Conservation (phyloP, 1,140 invertebrate species). For the Saccostrea glomerata region DNA sequence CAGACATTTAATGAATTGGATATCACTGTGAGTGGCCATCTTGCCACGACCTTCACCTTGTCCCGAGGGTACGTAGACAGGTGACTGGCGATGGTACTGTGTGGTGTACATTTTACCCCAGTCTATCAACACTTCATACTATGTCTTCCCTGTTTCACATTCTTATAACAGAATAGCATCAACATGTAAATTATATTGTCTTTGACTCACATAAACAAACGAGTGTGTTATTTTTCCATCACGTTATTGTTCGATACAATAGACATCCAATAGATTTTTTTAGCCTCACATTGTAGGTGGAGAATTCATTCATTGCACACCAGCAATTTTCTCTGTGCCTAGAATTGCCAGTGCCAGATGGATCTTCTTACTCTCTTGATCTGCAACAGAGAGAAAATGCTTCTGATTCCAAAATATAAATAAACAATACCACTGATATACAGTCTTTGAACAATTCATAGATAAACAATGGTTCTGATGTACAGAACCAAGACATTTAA, state of each 20-base stretch:
- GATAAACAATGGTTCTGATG: background rate
- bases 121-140: constrained; percentile 11
- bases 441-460: background rate
- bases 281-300: background rate
- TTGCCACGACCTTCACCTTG: constrained; percentile 18
- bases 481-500: background rate
- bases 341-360: background rate
- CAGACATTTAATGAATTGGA: constrained; percentile 64
- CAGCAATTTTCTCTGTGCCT: background rate
- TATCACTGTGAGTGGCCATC: constrained; percentile 54
- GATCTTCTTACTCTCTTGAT: constrained; percentile 9
- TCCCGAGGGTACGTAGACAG: background rate
- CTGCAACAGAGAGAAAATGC: constrained; percentile 9
- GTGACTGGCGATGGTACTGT: constrained; percentile 13
- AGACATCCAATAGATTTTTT: background rate
- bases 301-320: background rate
- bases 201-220: background rate
- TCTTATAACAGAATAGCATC: background rate
- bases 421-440: constrained; percentile 9
- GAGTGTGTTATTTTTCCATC: constrained; percentile 6
- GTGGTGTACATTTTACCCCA: constrained; percentile 28
- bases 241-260: background rate
- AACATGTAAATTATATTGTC: background rate
- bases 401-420: constrained; percentile 10
- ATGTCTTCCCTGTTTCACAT: constrained; percentile 10